phyloP scores from a whole-genome alignment of 1,140 invertebrate species.

The Macrotrachela quadricornifera region DNA sequence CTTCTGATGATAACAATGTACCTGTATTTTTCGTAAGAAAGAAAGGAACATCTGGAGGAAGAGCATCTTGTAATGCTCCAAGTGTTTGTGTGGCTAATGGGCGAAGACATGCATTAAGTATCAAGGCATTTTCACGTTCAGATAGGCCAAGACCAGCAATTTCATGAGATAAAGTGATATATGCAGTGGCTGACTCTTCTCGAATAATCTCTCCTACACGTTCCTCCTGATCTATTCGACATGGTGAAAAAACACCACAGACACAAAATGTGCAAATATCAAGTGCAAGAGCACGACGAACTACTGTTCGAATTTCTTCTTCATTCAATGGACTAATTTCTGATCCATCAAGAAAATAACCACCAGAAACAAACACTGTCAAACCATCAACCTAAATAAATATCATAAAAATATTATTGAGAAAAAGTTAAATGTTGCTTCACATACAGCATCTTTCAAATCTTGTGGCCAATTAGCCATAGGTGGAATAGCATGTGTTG shows the following conservation, averaged over 20 bases:
- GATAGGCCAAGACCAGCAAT: conserved; percentile 20
- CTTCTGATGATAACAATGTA: conserved; percentile 13
- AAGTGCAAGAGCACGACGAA: conserved; percentile 10
- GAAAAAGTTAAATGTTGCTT: too few species aligned
- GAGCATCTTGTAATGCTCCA: conserved; percentile 14
- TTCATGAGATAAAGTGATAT: conserved; percentile 15
- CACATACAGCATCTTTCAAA: conserved; percentile 4
- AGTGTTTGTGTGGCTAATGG: conserved; percentile 17
- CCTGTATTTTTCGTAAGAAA: conserved; percentile 23
- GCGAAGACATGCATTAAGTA: conserved; percentile 21
- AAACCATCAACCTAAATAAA: conserved; percentile 12
- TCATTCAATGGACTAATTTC: conserved; percentile 14
- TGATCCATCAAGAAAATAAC: conserved; percentile 18
- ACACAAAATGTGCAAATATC: conserved; percentile 16
- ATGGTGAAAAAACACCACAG: conserved; percentile 18
- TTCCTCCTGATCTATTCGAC: conserved; percentile 14
- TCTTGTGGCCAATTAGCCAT: conserved; percentile 17
- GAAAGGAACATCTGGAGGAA: conserved; percentile 16
- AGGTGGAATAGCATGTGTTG: conserved; percentile 16
- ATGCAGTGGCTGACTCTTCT: neutral
- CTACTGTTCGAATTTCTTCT: conserved; percentile 12
- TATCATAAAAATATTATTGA: too few species aligned
- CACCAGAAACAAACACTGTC: conserved; percentile 16
- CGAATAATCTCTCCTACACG: neutral
- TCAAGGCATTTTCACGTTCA: conserved; percentile 22